A percentile compares a stretch with the other conserved stretches of the same genome.
Evolutionary conservation across 2,113 vertebrate species (phyloP).

Genomic region (Gavialis gangeticus): DNA sequence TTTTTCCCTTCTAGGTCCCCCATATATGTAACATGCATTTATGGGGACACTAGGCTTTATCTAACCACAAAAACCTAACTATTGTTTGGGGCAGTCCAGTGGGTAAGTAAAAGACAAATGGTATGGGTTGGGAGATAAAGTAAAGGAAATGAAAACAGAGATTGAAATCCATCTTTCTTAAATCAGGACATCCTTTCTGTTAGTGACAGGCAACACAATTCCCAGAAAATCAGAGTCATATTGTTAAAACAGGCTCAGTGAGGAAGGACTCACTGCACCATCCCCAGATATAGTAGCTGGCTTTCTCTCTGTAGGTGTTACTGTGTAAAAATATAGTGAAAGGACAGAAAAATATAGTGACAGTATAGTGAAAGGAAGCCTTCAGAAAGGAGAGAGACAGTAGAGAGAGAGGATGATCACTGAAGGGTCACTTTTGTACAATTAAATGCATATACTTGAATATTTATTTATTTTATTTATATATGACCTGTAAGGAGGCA

Average conservation of each 20-base stretch:
- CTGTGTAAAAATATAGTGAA: not conserved
- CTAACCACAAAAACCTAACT: too few relatives aligned
- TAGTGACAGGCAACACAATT: not conserved
- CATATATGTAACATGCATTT: not conserved
- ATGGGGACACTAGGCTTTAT: too few relatives aligned
- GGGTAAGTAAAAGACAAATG: not conserved
- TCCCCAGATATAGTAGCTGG: not conserved
- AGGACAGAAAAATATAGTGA: not conserved
- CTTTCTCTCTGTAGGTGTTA: not conserved
- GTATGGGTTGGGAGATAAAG: not conserved
- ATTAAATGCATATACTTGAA: not conserved
- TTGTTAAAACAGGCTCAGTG: not conserved
- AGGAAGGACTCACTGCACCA: not conserved
- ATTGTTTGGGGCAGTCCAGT: not conserved
- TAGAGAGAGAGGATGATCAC: not conserved
- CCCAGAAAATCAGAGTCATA: conserved; percentile 9
- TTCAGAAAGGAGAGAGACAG: not conserved
- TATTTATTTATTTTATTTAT: not conserved
- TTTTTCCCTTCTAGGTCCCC: not conserved
- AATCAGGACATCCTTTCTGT: conserved; percentile 31
- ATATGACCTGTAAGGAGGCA: too few relatives aligned
- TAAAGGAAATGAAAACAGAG: not conserved
- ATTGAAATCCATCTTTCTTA: conserved; percentile 7
- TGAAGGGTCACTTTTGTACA: not conserved
- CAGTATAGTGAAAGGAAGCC: not conserved